A percentile compares a stretch with the other conserved stretches of the same genome.
phyloP scores from a whole-genome alignment of 1,140 invertebrate species.

The Cydia amplana region DNA sequence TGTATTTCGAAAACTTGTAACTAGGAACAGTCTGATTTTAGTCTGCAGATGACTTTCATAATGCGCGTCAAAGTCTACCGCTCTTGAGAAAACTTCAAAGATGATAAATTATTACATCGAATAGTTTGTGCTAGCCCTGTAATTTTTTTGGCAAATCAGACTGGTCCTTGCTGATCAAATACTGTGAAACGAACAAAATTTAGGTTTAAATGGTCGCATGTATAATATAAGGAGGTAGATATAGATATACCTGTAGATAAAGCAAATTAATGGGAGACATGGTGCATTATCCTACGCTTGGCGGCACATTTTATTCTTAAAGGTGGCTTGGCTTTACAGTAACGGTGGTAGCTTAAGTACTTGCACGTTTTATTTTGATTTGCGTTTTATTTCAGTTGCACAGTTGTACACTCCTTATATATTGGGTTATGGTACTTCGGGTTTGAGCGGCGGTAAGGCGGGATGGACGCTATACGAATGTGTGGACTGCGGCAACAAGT shows the following conservation, averaged over 20 bases:
- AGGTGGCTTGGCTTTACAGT: conserved; percentile 69
- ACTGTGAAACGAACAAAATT: not conserved
- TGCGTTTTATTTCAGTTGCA: conserved; percentile 78
- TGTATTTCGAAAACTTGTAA: not conserved
- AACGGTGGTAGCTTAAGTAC: conserved; percentile 61
- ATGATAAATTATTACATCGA: too few relatives aligned
- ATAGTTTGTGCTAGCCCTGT: too few relatives aligned
- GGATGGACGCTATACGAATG: conserved; percentile 79
- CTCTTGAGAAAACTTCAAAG: too few relatives aligned
- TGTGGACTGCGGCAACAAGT: conserved; percentile 81
- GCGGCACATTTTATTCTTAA: conserved; percentile 55
- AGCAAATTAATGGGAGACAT: conserved; percentile 78
- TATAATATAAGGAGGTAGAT: conserved; percentile 43
- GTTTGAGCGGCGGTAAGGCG: conserved; percentile 66
- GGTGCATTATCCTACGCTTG: conserved; percentile 76
- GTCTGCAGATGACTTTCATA: not conserved
- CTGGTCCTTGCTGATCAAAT: conserved; percentile 32
- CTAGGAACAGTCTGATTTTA: not conserved
- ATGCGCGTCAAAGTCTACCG: too few relatives aligned
- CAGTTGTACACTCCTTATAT: conserved; percentile 78
- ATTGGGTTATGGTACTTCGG: conserved; percentile 72
- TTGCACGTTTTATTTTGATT: conserved; percentile 76
- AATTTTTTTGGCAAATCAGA: not conserved
- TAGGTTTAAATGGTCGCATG: conserved; percentile 46
- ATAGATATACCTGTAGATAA: conserved; percentile 52